Percentiles rank a stretch among this genome's conserved stretches.
These are phyloP conservation scores for Ceratotherium simum DNA, from an alignment of 2,113 vertebrate species.

Conservation along the genomic window DNA sequence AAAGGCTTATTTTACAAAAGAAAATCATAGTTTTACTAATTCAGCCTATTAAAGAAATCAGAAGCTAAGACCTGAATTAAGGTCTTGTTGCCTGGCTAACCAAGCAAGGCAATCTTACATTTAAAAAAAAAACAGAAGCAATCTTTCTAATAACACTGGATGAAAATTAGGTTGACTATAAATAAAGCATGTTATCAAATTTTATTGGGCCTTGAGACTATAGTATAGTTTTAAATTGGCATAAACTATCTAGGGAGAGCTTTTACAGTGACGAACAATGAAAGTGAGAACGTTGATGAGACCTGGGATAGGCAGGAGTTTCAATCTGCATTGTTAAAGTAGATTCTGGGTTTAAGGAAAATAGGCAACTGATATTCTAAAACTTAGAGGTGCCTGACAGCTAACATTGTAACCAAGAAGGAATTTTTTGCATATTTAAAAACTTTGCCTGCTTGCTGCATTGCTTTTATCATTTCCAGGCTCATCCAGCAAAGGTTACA, in stretches of 20 bases:
- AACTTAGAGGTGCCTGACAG: not conserved
- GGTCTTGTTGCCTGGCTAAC: not conserved
- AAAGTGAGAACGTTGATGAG: not conserved
- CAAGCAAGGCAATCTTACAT: not conserved
- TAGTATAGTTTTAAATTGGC: not conserved
- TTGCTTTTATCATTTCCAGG: not conserved
- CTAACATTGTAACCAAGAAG: not conserved
- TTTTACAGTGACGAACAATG: not conserved
- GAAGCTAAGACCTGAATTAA: slow-evolving; percentile 25
- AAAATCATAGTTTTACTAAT: not conserved
- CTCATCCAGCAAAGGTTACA: not conserved
- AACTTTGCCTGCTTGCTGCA: not conserved
- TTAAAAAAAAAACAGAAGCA: slow-evolving; percentile 7
- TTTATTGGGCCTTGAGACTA: not conserved
- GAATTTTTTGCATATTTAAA: not conserved
- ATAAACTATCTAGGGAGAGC: not conserved
- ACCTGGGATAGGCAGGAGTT: not conserved
- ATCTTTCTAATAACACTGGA: not conserved
- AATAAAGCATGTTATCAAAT: slow-evolving; percentile 17
- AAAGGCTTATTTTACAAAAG: not conserved
- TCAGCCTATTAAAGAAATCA: not conserved
- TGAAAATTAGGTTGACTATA: not conserved
- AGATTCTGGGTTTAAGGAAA: not conserved
- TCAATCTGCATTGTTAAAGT: not conserved
- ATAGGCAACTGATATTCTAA: not conserved